Evolutionary conservation across 64 coral and sea anemone genomes (phyloP).

Genomic region (Porites australiensis): DNA sequence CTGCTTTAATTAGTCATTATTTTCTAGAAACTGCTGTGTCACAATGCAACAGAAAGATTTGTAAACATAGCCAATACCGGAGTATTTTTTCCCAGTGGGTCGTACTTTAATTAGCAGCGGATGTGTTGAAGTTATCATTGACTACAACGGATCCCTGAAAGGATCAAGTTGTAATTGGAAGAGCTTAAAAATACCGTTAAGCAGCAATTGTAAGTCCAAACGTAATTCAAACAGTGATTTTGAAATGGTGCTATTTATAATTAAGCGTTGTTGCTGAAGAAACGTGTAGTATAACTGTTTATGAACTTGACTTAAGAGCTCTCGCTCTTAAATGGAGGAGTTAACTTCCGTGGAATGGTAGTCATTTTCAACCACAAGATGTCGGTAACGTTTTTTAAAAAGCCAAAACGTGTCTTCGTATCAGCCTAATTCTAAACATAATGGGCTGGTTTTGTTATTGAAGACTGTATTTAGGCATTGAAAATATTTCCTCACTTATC

Average conservation of each 20-base stretch:
- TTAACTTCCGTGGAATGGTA: no score
- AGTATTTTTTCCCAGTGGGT: background rate
- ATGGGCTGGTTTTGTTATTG: no score
- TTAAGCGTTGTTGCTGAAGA: background rate
- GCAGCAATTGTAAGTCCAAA: background rate
- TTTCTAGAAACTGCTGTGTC: conserved; percentile 5
- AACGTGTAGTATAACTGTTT: background rate
- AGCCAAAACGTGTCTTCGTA: no score
- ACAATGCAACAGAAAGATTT: background rate
- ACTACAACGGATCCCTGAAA: background rate
- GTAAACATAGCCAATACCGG: background rate
- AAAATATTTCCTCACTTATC: no score
- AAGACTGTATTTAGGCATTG: no score
- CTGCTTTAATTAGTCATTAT: background rate
- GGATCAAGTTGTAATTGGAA: background rate
- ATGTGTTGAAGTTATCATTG: no score
- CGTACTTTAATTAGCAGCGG: background rate
- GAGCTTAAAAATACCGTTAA: background rate
- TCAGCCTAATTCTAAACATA: no score
- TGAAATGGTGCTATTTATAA: background rate
- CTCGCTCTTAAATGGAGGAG: no score
- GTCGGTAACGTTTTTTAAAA: no score
- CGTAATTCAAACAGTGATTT: background rate
- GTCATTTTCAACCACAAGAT: no score
- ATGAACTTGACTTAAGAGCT: background rate